phyloP scores from a whole-genome alignment of 2,113 vertebrate genomes.

The Nycticebus coucang region DNA sequence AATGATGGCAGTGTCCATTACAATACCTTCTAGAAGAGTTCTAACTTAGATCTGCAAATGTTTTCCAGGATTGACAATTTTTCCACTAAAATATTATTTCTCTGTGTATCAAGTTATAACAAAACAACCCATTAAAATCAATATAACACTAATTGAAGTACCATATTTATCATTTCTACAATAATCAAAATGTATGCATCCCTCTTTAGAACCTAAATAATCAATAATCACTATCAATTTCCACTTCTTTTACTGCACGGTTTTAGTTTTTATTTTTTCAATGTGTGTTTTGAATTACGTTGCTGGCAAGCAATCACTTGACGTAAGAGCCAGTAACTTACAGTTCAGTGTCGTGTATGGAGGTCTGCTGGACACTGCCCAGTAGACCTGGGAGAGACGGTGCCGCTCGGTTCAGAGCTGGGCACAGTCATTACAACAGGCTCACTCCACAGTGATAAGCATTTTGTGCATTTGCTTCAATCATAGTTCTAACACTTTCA shows the following conservation, averaged over 20 bases:
- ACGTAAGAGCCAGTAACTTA: background rate
- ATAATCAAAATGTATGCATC: too few species aligned
- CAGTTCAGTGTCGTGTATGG: background rate
- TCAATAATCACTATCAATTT: too few species aligned
- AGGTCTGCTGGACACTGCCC: background rate
- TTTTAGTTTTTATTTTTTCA: background rate
- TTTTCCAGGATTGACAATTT: background rate
- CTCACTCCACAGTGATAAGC: background rate
- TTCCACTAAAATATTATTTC: background rate
- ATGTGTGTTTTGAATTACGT: background rate
- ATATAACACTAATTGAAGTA: background rate
- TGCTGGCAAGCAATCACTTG: background rate
- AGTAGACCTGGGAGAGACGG: background rate
- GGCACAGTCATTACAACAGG: background rate
- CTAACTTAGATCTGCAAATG: background rate
- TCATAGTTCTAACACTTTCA: background rate
- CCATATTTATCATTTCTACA: background rate
- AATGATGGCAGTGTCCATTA: background rate
- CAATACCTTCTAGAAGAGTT: background rate
- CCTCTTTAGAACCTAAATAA: background rate
- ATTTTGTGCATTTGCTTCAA: background rate
- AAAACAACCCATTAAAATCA: background rate
- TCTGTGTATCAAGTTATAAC: background rate
- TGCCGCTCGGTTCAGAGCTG: background rate
- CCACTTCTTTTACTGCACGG: background rate